Evolutionary conservation across 2,888 invertebrate species (phyloP).

Genomic region (Diarsia rubi): DNA sequence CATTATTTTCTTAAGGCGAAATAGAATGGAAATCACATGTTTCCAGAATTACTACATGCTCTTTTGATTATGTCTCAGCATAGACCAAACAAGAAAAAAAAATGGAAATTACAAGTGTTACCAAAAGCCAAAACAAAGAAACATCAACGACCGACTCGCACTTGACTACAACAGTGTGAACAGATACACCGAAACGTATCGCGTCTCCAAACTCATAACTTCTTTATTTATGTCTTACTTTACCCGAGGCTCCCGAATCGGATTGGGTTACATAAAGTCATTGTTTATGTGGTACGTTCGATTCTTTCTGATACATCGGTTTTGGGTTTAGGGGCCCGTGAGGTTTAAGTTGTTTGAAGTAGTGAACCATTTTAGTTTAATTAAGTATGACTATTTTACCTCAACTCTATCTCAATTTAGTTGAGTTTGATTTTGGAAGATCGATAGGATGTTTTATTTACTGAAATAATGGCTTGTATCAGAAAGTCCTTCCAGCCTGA

Average conservation of each 20-base stretch:
- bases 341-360: neutral
- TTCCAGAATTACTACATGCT: neutral
- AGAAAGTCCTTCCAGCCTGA: too few relatives aligned
- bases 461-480: neutral
- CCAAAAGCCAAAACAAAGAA: slow-evolving; percentile 23
- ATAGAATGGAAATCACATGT: neutral
- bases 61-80: neutral
- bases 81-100: neutral
- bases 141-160: slow-evolving; percentile 26
- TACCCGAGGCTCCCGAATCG: slow-evolving; percentile 66
- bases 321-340: slow-evolving; percentile 40
- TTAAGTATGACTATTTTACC: too few relatives aligned
- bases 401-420: neutral
- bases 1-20: neutral
- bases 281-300: slow-evolving; percentile 75
- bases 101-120: slow-evolving; percentile 8
- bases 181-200: slow-evolving; percentile 54
- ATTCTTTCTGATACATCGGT: slow-evolving; percentile 69
- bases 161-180: slow-evolving; percentile 53
- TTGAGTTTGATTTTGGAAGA: neutral
- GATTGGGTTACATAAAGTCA: slow-evolving; percentile 78
- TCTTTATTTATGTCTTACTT: slow-evolving; percentile 84
- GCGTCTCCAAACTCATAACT: slow-evolving; percentile 75
- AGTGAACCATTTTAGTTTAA: neutral
- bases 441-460: neutral